phyloP scores from a whole-genome alignment of 23 tunicate species.

The Trididemnum nubilum region DNA sequence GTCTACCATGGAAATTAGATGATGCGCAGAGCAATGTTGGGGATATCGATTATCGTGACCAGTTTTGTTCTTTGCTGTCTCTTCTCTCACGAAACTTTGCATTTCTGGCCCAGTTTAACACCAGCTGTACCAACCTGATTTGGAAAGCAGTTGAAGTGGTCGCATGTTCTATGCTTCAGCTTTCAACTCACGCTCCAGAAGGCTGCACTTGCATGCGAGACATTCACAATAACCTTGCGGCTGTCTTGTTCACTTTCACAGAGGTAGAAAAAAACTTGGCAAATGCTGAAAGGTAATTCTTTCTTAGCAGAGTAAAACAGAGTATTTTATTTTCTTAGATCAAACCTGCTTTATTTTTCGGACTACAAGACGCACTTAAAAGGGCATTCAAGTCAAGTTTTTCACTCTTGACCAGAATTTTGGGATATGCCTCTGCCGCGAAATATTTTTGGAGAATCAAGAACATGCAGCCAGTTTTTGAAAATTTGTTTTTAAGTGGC shows the following conservation, averaged over 20 bases:
- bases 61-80: background rate
- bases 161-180: background rate
- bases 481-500: no score
- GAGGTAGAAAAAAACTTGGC: background rate
- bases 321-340: no score
- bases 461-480: no score
- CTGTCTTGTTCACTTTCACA: constrained; percentile 19
- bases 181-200: constrained; percentile 36
- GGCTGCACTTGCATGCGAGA: constrained; percentile 55
- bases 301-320: no score
- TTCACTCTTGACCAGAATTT: no score
- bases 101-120: background rate
- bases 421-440: no score
- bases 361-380: no score
- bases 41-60: background rate
- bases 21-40: background rate
- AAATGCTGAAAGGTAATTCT: background rate
- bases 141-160: background rate
- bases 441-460: no score
- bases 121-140: background rate
- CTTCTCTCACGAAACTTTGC: background rate
- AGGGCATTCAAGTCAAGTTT: no score
- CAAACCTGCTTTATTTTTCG: no score
- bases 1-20: background rate
- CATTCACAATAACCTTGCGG: constrained; percentile 25